These are phyloP conservation scores for Lasius platythorax DNA, from an alignment of 2,888 invertebrate genomes.

Conservation along the genomic window DNA sequence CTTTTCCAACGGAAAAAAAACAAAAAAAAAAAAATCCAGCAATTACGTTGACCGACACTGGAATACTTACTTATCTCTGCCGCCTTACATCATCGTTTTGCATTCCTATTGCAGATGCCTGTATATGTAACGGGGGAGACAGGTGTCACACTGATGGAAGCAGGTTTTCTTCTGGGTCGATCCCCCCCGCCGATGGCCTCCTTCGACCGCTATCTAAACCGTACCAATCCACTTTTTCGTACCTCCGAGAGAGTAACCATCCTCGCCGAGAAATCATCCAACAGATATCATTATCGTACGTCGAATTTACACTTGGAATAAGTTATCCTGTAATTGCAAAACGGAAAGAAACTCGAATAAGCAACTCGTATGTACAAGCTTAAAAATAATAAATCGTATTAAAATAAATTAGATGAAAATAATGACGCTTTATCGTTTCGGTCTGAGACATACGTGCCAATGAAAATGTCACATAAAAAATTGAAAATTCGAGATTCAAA, in stretches of 20 bases:
- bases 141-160: slow-evolving; percentile 80
- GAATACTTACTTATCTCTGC: slow-evolving; percentile 4
- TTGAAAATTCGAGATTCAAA: neutral
- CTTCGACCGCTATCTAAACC: slow-evolving; percentile 30
- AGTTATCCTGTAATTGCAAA: neutral
- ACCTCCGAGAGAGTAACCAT: neutral
- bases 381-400: neutral
- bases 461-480: neutral
- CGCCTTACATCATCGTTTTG: slow-evolving; percentile 38
- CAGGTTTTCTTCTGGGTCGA: slow-evolving; percentile 79
- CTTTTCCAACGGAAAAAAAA: neutral
- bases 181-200: slow-evolving; percentile 56
- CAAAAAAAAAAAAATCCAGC: neutral
- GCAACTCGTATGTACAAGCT: neutral
- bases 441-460: neutral
- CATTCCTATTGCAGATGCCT: slow-evolving; percentile 35
- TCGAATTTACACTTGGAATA: neutral
- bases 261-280: neutral
- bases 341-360: neutral
- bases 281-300: neutral
- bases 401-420: neutral
- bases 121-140: slow-evolving; percentile 82
- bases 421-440: neutral
- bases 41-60: neutral
- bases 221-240: slow-evolving; percentile 32